Conservation (phyloP, 1,140 invertebrate species). For the Oreohelix idahoensis region DNA sequence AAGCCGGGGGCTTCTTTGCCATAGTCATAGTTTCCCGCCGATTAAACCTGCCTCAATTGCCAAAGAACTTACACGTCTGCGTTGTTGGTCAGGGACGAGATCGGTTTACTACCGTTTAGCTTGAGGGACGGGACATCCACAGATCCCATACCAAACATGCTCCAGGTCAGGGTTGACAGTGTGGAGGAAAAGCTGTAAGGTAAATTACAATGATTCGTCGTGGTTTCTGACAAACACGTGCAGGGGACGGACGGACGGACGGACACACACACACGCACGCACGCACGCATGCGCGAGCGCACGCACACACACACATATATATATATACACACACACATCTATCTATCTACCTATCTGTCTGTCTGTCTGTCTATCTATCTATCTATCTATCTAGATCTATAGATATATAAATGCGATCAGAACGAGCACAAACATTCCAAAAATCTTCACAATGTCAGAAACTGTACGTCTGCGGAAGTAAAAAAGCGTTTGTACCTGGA, state of each 20-base stretch:
- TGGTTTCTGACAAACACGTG: no score
- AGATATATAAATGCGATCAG: conserved; percentile 56
- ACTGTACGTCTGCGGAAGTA: conserved; percentile 18
- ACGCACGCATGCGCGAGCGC: no score
- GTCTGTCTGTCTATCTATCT: no score
- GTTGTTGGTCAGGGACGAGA: conserved; percentile 56
- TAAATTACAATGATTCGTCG: neutral
- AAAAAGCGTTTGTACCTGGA: no score
- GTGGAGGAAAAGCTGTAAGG: conserved; percentile 45
- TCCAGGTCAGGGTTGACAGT: conserved; percentile 53
- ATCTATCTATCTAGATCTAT: no score
- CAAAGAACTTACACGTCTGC: conserved; percentile 16
- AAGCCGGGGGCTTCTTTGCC: no score
- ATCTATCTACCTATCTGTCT: conserved; percentile 19
- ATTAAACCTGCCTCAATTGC: no score
- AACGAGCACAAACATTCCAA: conserved; percentile 57
- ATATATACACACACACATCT: no score
- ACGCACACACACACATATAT: no score
- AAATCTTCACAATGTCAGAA: conserved; percentile 22
- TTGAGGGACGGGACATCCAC: conserved; percentile 41
- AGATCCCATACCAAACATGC: conserved; percentile 56
- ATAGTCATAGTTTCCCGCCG: no score
- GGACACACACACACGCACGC: no score
- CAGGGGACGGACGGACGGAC: no score
- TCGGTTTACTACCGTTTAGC: conserved; percentile 9